phyloP scores from a whole-genome alignment of 2,888 invertebrate species.

The Caenorhabditis panamensis region DNA sequence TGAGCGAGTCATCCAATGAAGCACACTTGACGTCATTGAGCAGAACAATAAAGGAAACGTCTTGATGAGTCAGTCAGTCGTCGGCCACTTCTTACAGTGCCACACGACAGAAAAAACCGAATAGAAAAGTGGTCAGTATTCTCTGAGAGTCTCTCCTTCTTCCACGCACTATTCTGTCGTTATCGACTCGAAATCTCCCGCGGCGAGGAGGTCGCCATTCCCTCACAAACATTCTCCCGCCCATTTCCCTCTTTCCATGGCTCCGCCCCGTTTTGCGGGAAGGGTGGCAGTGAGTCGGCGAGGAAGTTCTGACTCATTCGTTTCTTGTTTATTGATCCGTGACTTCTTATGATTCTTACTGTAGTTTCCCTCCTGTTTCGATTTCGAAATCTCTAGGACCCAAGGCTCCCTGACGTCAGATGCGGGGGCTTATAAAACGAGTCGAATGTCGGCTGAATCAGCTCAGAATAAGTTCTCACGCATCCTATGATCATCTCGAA shows the following conservation, averaged over 20 bases:
- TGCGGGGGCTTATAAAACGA: constrained; percentile 7
- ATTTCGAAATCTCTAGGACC: constrained; percentile 26
- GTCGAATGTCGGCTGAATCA: constrained; percentile 34
- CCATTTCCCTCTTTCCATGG: constrained; percentile 20
- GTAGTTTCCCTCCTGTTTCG: constrained; percentile 18
- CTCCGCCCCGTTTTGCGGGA: constrained; percentile 58
- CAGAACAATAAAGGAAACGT: constrained; percentile 31
- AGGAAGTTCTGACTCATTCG: constrained; percentile 40
- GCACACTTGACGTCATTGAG: constrained; percentile 39
- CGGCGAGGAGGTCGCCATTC: constrained; percentile 39
- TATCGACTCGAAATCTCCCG: constrained; percentile 64
- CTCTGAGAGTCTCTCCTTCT: constrained; percentile 23
- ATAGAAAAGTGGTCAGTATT: constrained; percentile 27
- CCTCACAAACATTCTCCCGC: constrained; percentile 52
- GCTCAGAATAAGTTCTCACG: constrained; percentile 31
- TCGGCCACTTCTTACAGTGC: constrained; percentile 48
- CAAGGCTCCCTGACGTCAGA: constrained; percentile 22
- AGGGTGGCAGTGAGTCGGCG: constrained; percentile 10
- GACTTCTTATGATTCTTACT: constrained; percentile 13
- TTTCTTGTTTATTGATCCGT: constrained; percentile 50
- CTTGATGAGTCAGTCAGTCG: constrained; percentile 35
- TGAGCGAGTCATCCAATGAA: too few relatives aligned
- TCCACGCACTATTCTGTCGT: constrained; percentile 31
- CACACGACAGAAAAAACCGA: constrained; percentile 23
- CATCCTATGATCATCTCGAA: constrained; percentile 38